These are phyloP conservation scores for Gobionotothen gibberifrons DNA, from an alignment of 2,797 vertebrate genomes.

Conservation along the genomic window DNA sequence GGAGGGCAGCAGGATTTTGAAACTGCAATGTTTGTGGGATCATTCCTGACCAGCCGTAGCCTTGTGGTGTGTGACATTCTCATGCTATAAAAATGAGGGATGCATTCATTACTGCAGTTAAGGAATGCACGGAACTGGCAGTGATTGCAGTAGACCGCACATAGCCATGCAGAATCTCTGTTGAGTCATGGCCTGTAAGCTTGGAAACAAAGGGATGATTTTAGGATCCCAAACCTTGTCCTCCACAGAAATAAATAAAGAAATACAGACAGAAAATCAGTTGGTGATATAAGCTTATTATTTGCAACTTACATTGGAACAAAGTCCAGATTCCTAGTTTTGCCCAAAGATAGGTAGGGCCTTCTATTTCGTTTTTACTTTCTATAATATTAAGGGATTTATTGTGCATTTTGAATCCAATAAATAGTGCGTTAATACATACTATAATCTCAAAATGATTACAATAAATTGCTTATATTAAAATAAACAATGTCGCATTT, in stretches of 20 bases:
- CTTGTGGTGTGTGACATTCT: conserved; percentile 57
- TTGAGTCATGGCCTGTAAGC: conserved; percentile 23
- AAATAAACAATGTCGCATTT: neutral
- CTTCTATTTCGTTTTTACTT: too few relatives aligned
- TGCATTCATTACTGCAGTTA: conserved; percentile 48
- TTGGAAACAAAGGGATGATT: conserved; percentile 43
- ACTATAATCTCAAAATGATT: neutral
- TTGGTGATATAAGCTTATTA: conserved; percentile 14
- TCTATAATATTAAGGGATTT: neutral
- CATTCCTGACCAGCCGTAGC: conserved; percentile 41
- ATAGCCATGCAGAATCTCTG: conserved; percentile 3
- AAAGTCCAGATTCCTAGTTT: neutral
- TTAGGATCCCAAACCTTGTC: conserved; percentile 11
- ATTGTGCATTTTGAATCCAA: conserved; percentile 10
- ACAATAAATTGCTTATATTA: neutral
- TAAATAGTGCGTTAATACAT: neutral
- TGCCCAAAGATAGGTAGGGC: neutral
- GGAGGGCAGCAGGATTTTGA: conserved; percentile 36
- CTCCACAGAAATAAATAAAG: conserved; percentile 16
- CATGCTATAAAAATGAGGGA: conserved; percentile 55
- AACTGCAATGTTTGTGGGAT: conserved; percentile 52
- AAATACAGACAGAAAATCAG: conserved; percentile 11
- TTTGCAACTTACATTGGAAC: neutral
- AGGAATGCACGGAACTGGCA: conserved; percentile 44
- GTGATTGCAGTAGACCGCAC: conserved; percentile 18